Evolutionary conservation across 2,797 vertebrate genomes (phyloP), one percentile per base, ranked within the genome.

Genomic region (Falco berigora): DNA sequence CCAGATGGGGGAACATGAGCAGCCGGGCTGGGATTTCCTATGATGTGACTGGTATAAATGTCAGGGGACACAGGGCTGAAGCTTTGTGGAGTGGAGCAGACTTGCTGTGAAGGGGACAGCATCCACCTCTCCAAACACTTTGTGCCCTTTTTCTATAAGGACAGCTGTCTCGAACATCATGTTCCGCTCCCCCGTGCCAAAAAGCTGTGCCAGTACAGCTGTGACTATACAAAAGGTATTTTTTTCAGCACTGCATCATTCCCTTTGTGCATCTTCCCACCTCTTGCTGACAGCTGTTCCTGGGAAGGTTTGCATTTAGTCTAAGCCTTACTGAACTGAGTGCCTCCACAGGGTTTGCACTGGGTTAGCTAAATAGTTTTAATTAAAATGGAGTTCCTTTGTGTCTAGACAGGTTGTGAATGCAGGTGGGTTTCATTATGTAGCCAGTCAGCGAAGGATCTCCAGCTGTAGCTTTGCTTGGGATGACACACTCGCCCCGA

Each of bases 401-500:
- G 80, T 82, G 81, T 82, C 84, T 85, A 6, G 87, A n/a, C 86
- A 75, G 77, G 80, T 19, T 59, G 56, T 8, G 86, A 12, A 8
- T 12, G 64, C 58, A 32, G 86, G 71, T 72, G 86, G 86, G 67
- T 30, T 71, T 40, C 52, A 4, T 7, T 12, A 25, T 12, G 56
- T 5, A n/a, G 49, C 62, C 50, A 25, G 23, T 17, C 11, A 9
- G 75, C 6, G 80, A 23, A 75, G 82, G 75, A 40, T 32, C 69
- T 49, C 8, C 67, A 24, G 63, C 46, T 38, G 3, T 23, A 22
- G 91, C 90, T n/a, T 24, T 28, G 36, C 73, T 12, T 5, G 52
- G n/a, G 53, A 10, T 86, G 83, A 53, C 1, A 0, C 66, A 4
- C 62, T 63, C 2, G 0, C 52, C 77, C 38, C 1, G 0, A 32